phyloP scores from a whole-genome alignment of 2,113 vertebrate genomes.

The Penelope pileata region DNA sequence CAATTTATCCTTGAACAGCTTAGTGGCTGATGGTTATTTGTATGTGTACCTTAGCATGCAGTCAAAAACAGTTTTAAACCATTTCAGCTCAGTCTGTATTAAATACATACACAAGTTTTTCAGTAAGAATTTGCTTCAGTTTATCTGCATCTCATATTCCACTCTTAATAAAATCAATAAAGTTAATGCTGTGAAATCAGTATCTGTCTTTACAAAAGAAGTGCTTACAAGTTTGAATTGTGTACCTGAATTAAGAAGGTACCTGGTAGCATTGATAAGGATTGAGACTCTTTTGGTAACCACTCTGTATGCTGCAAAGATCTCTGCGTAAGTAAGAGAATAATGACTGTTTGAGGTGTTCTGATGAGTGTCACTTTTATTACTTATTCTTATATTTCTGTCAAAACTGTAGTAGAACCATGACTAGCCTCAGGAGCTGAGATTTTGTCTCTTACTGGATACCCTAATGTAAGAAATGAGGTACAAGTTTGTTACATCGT shows the following conservation, averaged over 20 bases:
- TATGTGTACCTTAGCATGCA: neutral
- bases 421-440: neutral
- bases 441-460: neutral
- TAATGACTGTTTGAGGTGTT: neutral
- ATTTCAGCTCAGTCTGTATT: neutral
- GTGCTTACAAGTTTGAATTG: neutral
- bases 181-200: neutral
- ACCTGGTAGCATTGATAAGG: neutral
- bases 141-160: neutral
- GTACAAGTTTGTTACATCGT: neutral
- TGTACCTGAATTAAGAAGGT: neutral
- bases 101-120: neutral
- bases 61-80: neutral
- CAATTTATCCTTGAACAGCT: neutral
- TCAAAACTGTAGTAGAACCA: neutral
- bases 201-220: neutral
- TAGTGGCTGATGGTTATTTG: neutral
- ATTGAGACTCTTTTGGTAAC: neutral
- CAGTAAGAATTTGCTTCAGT: neutral
- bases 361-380: neutral
- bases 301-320: neutral
- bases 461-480: neutral
- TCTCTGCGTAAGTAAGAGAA: neutral
- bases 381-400: neutral
- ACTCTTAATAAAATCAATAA: neutral